Evolutionary conservation across 2,113 vertebrate genomes (phyloP), one percentile per base, ranked within the genome.

Genomic region (Heliornis fulica): DNA sequence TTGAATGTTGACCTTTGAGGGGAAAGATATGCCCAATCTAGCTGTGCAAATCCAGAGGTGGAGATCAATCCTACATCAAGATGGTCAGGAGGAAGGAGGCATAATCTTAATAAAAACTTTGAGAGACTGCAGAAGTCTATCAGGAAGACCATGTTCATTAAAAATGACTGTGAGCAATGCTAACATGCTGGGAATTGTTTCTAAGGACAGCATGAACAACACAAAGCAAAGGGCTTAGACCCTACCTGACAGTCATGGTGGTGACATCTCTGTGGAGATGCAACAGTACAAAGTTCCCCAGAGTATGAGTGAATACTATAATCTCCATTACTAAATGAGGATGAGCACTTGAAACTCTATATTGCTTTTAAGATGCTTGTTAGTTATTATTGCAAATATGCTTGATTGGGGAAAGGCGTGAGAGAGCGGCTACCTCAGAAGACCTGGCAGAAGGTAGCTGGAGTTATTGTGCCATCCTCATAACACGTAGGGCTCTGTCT

Each of bases 1-100:
- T 29, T 69, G 41, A 88, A 88, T n/a, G 43, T 53, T 80, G 66
- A 83, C 86, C 57, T 90, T 84, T 63, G n/a, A 81, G 60, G 34
- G 34, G 38, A 82, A 66, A 68, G 34, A 60, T 25, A 71, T 0
- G 1, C 22, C 43, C 36, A 68, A 51, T n/a, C 40, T 45, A n/a
- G 26, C n/a, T 48, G 56, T 51, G 56, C 48, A 87, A 91, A 76
- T 25, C 29, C 40, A 40, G 63, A 56, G 11, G 4, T 28, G 1
- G 1, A 87, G 66, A 87, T 15, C 21, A 88, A 82, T 46, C 48
- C 72, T 34, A 69, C 29, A 41, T 13, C 41, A 66, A 78, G 38
- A 53, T 13, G 13, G 68, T 38, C 26, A 38, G 25, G 2, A 75
- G 32, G 82, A 13, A 63, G 15, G 22, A 84, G 34, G 56, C 29